Conservation (phyloP, 2,888 invertebrate genomes). For the Drosophila kanekoi region DNA sequence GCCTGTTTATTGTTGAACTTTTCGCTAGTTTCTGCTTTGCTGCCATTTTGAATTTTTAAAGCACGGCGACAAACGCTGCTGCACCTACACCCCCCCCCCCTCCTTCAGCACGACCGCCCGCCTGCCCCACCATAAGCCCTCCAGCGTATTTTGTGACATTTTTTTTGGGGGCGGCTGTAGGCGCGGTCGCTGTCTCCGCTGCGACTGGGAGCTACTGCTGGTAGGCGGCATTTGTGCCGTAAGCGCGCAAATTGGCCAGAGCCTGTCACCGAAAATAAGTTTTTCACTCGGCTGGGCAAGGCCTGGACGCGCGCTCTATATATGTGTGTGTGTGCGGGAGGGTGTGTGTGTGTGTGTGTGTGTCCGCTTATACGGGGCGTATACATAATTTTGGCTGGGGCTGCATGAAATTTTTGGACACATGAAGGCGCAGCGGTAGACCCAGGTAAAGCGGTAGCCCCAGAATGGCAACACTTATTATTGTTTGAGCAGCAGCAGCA, state of each 20-base stretch:
- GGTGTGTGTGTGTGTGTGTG: neutral
- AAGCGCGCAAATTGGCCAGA: constrained; percentile 75
- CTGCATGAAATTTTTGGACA: constrained; percentile 69
- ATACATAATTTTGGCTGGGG: constrained; percentile 75
- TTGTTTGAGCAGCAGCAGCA: constrained; percentile 71
- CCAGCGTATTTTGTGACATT: neutral
- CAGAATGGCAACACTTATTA: constrained; percentile 80
- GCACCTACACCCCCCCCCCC: neutral
- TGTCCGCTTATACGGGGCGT: constrained; percentile 58
- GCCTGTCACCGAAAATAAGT: constrained; percentile 66
- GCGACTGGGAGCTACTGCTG: constrained; percentile 3
- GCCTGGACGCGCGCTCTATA: constrained; percentile 6
- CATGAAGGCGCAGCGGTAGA: constrained; percentile 36
- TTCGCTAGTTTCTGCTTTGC: constrained; percentile 65
- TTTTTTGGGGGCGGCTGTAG: constrained; percentile 16
- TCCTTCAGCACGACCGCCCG: neutral
- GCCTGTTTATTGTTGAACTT: constrained; percentile 57
- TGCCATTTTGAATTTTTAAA: constrained; percentile 75
- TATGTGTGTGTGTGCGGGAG: neutral
- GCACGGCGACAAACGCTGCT: constrained; percentile 44
- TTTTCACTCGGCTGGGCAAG: constrained; percentile 51
- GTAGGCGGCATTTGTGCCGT: constrained; percentile 60
- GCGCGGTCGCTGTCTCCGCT: constrained; percentile 33
- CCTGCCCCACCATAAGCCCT: neutral
- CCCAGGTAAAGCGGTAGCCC: constrained; percentile 56